These are phyloP conservation scores for Hylomyscus alleni DNA, from an alignment of 2,797 vertebrate genomes.

Conservation along the genomic window DNA sequence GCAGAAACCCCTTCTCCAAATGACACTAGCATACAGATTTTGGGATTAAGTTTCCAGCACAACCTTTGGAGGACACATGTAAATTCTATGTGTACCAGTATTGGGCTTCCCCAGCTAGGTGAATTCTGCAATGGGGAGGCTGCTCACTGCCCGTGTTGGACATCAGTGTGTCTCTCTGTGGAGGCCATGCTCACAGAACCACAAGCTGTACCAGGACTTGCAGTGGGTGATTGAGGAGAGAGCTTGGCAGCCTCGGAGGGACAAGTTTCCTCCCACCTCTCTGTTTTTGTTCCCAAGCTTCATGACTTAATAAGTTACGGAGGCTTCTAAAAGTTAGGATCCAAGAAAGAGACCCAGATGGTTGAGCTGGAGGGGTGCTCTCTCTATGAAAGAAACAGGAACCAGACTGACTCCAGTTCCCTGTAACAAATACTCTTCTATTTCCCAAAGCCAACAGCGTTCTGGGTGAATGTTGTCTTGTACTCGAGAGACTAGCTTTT, in stretches of 20 bases:
- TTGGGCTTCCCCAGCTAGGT: neutral
- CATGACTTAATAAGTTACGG: neutral
- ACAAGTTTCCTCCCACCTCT: neutral
- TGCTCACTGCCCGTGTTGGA: neutral
- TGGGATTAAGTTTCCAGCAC: neutral
- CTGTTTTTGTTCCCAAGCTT: neutral
- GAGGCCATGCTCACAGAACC: neutral
- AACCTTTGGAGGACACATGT: neutral
- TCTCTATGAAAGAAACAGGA: neutral
- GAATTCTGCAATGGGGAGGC: neutral
- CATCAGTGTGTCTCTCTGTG: neutral
- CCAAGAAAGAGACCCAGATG: neutral
- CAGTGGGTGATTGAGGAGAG: neutral
- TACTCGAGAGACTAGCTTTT: slow-evolving; percentile 51
- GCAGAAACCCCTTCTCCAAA: neutral
- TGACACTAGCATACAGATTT: neutral
- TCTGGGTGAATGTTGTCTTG: slow-evolving; percentile 47
- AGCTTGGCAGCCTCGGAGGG: neutral
- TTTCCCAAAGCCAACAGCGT: neutral
- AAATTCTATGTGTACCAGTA: neutral
- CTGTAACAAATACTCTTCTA: neutral
- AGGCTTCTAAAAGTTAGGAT: slow-evolving; percentile 27
- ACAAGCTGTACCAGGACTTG: neutral
- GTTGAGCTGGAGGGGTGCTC: neutral
- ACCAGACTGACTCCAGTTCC: neutral